A percentile compares a stretch with the other conserved stretches of the same genome.
Conservation (phyloP, 2,797 vertebrate genomes). For the Natrix natrix region DNA sequence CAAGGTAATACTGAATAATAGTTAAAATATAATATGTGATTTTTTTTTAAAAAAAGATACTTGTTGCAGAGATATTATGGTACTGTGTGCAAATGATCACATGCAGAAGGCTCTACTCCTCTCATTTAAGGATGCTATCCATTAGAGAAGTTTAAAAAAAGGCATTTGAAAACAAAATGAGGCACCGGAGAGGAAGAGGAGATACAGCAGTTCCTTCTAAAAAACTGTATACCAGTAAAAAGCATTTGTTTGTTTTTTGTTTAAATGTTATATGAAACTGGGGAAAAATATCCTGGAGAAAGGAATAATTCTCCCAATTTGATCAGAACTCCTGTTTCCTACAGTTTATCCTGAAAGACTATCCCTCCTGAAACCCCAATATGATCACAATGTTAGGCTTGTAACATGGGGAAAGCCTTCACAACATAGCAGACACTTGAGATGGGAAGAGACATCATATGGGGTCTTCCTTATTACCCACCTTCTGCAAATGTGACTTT, state of each 20-base stretch:
- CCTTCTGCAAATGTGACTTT: background rate
- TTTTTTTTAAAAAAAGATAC: background rate
- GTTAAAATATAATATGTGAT: background rate
- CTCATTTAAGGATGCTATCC: background rate
- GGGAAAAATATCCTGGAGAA: background rate
- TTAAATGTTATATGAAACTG: background rate
- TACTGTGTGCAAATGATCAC: background rate
- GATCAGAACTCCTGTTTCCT: background rate
- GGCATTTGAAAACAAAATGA: background rate
- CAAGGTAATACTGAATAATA: background rate
- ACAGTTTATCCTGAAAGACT: background rate
- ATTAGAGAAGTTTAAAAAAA: background rate
- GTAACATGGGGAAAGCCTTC: background rate
- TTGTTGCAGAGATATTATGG: background rate
- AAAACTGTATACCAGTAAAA: background rate
- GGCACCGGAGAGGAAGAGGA: background rate
- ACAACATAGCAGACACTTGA: background rate
- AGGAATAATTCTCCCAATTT: background rate
- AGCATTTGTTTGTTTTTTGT: background rate
- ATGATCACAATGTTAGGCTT: background rate
- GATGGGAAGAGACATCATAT: background rate
- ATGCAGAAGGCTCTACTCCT: background rate
- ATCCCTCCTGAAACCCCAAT: background rate
- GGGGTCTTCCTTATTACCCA: background rate
- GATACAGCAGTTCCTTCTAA: background rate